Conservation (phyloP, 1,140 invertebrate species). For the Lamellibrachia luymesi region DNA sequence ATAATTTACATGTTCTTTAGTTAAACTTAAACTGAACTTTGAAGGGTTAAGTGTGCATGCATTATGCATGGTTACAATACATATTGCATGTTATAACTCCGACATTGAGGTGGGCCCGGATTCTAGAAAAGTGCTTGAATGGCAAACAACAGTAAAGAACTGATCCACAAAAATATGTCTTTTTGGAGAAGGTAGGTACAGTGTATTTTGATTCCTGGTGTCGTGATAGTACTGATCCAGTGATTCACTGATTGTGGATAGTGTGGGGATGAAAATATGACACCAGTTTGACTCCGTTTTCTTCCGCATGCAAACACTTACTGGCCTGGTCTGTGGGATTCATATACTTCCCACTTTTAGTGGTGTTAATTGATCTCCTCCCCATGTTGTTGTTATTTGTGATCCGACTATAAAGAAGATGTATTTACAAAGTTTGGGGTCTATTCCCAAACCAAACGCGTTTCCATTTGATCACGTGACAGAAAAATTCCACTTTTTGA, state of each 20-base stretch:
- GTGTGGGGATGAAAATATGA: background rate
- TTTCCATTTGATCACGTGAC: background rate
- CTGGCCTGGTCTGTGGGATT: conserved; percentile 97
- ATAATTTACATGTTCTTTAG: no score
- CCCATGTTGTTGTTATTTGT: conserved; percentile 68
- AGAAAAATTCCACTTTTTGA: background rate
- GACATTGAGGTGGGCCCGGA: no score
- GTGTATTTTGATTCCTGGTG: no score
- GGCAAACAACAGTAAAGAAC: no score
- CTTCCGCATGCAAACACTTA: conserved; percentile 64
- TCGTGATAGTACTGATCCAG: no score
- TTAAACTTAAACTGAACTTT: no score
- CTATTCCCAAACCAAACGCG: background rate
- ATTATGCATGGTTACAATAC: no score
- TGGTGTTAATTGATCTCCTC: conserved; percentile 93
- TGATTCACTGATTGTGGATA: background rate
- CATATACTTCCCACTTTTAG: conserved; percentile 99
- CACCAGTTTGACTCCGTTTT: background rate
- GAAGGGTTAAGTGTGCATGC: no score
- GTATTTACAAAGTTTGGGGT: background rate
- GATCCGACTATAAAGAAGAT: background rate
- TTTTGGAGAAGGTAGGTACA: no score
- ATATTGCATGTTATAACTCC: no score
- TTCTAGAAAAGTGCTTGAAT: no score
- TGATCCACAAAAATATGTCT: no score